Conservation (phyloP, 2,888 invertebrate genomes). For the Sinohyriopsis cumingii region DNA sequence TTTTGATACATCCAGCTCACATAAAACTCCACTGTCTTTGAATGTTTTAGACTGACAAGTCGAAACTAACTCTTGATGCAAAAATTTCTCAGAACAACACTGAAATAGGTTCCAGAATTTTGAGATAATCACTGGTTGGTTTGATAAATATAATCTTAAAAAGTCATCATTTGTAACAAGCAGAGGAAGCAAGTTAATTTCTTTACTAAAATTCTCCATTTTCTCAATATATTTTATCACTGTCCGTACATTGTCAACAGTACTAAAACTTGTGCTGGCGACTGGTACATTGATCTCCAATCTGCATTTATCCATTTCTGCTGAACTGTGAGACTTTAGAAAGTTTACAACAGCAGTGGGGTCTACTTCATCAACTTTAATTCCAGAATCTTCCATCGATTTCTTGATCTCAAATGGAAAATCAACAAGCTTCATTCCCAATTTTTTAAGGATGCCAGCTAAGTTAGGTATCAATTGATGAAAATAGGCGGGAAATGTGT, state of each 20-base stretch:
- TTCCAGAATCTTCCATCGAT: constrained; percentile 12
- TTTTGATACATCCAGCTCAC: background rate
- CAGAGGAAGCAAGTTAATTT: constrained; percentile 28
- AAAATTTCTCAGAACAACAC: background rate
- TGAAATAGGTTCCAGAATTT: constrained; percentile 18
- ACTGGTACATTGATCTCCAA: constrained; percentile 4
- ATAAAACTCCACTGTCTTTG: too few relatives aligned
- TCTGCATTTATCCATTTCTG: background rate
- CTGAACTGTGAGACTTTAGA: constrained; percentile 7
- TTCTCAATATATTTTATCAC: constrained; percentile 17
- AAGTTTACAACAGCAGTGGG: constrained; percentile 7
- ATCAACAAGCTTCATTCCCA: constrained; percentile 27
- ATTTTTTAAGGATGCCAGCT: constrained; percentile 12
- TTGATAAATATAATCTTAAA: constrained; percentile 9
- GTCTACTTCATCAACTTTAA: background rate
- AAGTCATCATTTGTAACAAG: constrained; percentile 24
- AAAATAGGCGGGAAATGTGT: background rate
- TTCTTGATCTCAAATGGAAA: constrained; percentile 12
- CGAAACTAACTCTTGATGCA: too few relatives aligned
- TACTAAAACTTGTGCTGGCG: constrained; percentile 9
- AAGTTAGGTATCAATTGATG: background rate
- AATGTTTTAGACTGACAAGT: too few relatives aligned
- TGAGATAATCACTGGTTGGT: constrained; percentile 14
- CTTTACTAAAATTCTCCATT: constrained; percentile 10
- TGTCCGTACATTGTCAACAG: too few relatives aligned